phyloP scores from a whole-genome alignment of 2,113 vertebrate genomes.

The Gnathonemus echidnorhynchus region DNA sequence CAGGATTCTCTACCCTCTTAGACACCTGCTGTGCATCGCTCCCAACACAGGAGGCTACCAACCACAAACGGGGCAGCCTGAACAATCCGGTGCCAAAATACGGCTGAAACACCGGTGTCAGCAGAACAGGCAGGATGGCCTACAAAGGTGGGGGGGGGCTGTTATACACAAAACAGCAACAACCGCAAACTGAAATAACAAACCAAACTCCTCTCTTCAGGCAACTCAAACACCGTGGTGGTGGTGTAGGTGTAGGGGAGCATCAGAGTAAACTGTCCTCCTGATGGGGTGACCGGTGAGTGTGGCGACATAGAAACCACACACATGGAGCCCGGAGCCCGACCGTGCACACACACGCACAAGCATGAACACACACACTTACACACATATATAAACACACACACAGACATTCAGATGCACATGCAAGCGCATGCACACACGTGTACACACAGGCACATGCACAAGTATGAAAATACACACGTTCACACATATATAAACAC shows the following conservation, averaged over 20 bases:
- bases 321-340: not conserved
- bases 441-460: too few relatives aligned
- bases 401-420: not conserved
- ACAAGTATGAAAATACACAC: not conserved
- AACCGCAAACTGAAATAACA: not conserved
- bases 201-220: not conserved
- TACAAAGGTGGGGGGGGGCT: not conserved
- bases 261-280: not conserved
- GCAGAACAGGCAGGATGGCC: not conserved
- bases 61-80: not conserved
- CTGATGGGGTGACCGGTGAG: not conserved
- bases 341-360: not conserved
- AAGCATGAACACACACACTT: too few relatives aligned
- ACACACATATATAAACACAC: not conserved
- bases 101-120: not conserved
- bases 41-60: too few relatives aligned
- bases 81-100: not conserved
- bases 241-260: not conserved
- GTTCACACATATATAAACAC: not conserved
- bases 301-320: not conserved
- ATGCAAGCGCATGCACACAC: not conserved
- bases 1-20: not conserved
- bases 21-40: not conserved
- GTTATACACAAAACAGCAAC: slow-evolving; percentile 9
- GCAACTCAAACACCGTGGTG: not conserved